Evolutionary conservation across 2,888 invertebrate genomes (phyloP), one percentile per base, ranked within the genome.

Genomic region (Volucella inflata): DNA sequence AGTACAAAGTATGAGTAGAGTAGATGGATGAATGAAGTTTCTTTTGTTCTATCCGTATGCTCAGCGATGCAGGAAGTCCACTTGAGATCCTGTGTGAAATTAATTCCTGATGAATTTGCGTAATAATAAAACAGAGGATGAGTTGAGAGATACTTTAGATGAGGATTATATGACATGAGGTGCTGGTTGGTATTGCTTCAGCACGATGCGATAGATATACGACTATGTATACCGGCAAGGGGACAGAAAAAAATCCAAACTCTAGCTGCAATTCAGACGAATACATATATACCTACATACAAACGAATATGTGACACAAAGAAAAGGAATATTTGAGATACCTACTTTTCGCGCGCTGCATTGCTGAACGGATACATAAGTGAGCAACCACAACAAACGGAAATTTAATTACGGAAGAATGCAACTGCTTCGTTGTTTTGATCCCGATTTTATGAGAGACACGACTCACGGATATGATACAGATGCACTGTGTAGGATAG

Each of bases 41-140:
- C 81, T 81, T 84, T 85, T 85, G 85, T 85, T 81, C 76, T 57
- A 48, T 30, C 30, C 30, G 30, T 30, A 30, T 9, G 40, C 57
- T 62, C 11, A 48, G 78, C 72, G 65, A 81, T 81, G 76, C 85
- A 85, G 85, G 85, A 85, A 85, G 85, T 85, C 72, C 81, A 85
- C 85, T 85, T 81, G 68, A 85, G 76, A 85, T 85, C 85, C 85
- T 85, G 81, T 85, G 81, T 85, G 81, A 85, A 85, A 85, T 85
- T 85, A 85, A 81, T 81, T 85, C 72, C 72, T 85, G 85, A 85
- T 85, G 85, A 85, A 81, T 85, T 85, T 85, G 85, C 85, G 85
- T 85, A 64, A 85, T 77, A 67, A 81, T 85, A 77, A 62, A n/a
- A 70, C 36, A 60, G 46, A 67, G 59, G n/a, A 71, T 57, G 42